Base-by-base conservation (phyloP, 2,888 invertebrate genomes). In the Petrophora chlorosata region DNA sequence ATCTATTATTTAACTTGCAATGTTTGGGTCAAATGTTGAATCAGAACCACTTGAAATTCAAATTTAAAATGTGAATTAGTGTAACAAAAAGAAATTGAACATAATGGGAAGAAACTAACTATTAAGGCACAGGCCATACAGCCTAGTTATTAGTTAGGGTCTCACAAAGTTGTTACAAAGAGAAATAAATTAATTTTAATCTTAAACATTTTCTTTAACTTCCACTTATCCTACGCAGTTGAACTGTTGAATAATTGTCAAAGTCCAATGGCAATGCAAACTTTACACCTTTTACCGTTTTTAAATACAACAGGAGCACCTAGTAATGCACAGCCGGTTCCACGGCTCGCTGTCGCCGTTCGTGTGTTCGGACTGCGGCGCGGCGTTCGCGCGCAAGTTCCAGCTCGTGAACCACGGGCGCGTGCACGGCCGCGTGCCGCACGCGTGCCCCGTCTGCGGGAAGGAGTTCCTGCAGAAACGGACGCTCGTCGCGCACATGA, bases 341-440 rank as follows among this genome's bases (percentile, higher is more conserved):
- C 98, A 98, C 85, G 98, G 97, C n/a, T 98, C 98, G 4, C 94
- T 98, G 70, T 96, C 97, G 70, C 98, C 99, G 7, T 99, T 98
- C 87, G 95, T 95, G 63, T 99, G 99, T 82, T 93, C 94, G 41
- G 97, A 97, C 74, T 99, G 99, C 74, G 95, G 96, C 13, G 94
- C 94, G 40, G 95, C 95, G 49, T 96, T 96, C 86, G 94, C 95
- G 47, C 92, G 96, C 55, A 96, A 96, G 91, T 96, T 96, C 86
- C 96, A 96, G 79, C 90, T 96, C 61, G 96, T 96, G 33, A 95
- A 96, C 83, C 96, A 96, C 82, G 95, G 95, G 7, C 92, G 95
- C 4, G 92, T 95, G 55, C 96, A 96, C 79, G 96, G 96, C 15
- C 91, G 95, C 44, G 93, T 95, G 59, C 96, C 96, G 32, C 95